phyloP scores from a whole-genome alignment of 2,888 invertebrate genomes.

The Atethmia centrago region DNA sequence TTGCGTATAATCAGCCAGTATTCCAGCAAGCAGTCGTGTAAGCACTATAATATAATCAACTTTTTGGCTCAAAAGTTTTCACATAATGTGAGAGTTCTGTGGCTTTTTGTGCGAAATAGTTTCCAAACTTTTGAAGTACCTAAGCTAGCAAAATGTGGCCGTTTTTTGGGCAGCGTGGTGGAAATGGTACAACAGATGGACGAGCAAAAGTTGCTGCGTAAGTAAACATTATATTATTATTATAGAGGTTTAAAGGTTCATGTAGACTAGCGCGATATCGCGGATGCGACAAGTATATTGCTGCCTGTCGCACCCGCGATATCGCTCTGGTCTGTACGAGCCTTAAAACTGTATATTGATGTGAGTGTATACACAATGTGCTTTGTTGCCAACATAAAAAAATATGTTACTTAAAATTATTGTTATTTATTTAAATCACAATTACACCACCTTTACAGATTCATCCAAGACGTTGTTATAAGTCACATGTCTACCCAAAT shows the following conservation, averaged over 20 bases:
- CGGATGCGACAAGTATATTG: too few relatives aligned
- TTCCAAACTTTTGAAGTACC: constrained; percentile 54
- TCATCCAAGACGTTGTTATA: too few relatives aligned
- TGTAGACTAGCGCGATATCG: too few relatives aligned
- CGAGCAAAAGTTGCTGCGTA: constrained; percentile 41
- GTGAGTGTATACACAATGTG: constrained; percentile 4
- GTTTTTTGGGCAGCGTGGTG: constrained; percentile 45
- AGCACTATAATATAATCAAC: constrained; percentile 62
- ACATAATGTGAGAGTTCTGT: constrained; percentile 61
- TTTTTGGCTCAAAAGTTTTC: constrained; percentile 60
- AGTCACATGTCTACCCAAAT: too few relatives aligned
- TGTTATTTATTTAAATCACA: too few relatives aligned
- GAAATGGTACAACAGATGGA: constrained; percentile 48
- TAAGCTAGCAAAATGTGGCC: constrained; percentile 49
- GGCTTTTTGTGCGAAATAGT: constrained; percentile 64
- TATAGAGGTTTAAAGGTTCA: too few relatives aligned
- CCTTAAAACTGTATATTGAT: constrained; percentile 6
- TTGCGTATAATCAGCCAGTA: constrained; percentile 39
- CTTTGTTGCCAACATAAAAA: constrained; percentile 1
- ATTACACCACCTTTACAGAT: too few relatives aligned
- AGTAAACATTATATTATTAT: constrained; percentile 32
- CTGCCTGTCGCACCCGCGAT: too few relatives aligned
- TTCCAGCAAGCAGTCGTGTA: constrained; percentile 41
- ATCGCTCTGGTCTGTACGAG: too few relatives aligned
- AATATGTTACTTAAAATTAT: not conserved